phyloP scores from a whole-genome alignment of 2,113 vertebrate species.

The Gadus macrocephalus region DNA sequence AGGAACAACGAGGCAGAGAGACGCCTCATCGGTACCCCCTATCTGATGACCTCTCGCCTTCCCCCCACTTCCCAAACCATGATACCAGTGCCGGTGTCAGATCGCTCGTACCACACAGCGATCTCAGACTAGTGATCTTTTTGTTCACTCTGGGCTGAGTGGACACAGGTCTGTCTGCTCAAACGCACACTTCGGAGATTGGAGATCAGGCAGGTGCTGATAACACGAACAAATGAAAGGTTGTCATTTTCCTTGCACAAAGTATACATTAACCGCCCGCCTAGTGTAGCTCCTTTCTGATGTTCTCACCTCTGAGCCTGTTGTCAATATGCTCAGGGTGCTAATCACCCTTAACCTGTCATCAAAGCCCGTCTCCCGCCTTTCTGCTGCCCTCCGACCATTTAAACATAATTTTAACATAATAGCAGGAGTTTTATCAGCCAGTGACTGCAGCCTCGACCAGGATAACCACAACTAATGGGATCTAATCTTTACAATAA shows the following conservation, averaged over 20 bases:
- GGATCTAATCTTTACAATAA: slow-evolving; percentile 80
- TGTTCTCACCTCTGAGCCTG: slow-evolving; percentile 53
- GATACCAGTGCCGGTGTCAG: no score
- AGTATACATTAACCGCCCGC: slow-evolving; percentile 37
- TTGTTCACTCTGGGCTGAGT: neutral
- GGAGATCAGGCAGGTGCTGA: no score
- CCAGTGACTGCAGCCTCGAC: slow-evolving; percentile 67
- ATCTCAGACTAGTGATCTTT: no score
- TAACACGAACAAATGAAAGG: slow-evolving; percentile 28
- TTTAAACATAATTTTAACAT: slow-evolving; percentile 65
- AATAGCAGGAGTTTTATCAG: slow-evolving; percentile 66
- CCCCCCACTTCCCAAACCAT: slow-evolving; percentile 5
- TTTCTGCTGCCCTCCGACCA: slow-evolving; percentile 49
- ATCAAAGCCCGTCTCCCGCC: slow-evolving; percentile 42
- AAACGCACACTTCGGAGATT: no score
- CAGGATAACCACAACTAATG: slow-evolving; percentile 78
- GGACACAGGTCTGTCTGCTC: no score
- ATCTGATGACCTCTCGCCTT: slow-evolving; percentile 61
- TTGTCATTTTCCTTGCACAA: slow-evolving; percentile 43
- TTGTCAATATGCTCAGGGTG: slow-evolving; percentile 52
- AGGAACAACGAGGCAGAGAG: no score
- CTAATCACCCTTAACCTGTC: slow-evolving; percentile 64
- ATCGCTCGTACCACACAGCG: no score
- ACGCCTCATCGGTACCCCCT: slow-evolving; percentile 5
- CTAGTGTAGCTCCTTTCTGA: slow-evolving; percentile 35